A percentile compares a stretch with the other conserved stretches of the same genome.
phyloP scores from a whole-genome alignment of 2,797 vertebrate genomes.

The Gymnoscopelus microlampas region DNA sequence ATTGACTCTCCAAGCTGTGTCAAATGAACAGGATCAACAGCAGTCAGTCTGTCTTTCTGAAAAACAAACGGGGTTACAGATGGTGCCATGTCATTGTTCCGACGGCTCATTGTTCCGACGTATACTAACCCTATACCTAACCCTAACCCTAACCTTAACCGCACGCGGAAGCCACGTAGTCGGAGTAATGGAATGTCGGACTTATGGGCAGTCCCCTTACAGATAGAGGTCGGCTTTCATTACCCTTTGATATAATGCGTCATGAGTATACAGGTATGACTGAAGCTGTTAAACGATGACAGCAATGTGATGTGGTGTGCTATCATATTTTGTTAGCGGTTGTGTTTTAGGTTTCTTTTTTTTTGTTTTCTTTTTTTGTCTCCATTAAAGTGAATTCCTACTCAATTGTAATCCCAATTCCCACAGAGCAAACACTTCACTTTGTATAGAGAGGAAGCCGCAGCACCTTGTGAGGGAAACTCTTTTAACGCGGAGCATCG shows the following conservation, averaged over 20 bases:
- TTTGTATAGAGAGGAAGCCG: constrained; percentile 59
- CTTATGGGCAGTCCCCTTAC: too few relatives aligned
- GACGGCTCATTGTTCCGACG: too few relatives aligned
- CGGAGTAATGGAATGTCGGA: too few relatives aligned
- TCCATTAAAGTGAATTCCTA: constrained; percentile 66
- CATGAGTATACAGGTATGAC: neutral
- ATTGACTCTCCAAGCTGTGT: constrained; percentile 50
- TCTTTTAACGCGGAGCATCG: constrained; percentile 75
- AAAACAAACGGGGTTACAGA: constrained; percentile 20
- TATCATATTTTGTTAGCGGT: constrained; percentile 49
- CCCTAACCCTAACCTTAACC: too few relatives aligned
- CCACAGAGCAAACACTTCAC: constrained; percentile 77
- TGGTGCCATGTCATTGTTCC: too few relatives aligned
- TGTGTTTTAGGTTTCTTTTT: constrained; percentile 40
- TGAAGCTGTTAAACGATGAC: constrained; percentile 35
- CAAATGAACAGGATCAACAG: constrained; percentile 46
- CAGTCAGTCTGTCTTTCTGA: constrained; percentile 14
- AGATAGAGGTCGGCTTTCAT: constrained; percentile 16
- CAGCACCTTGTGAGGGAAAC: constrained; percentile 67
- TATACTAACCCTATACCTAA: too few relatives aligned
- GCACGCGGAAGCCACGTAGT: too few relatives aligned
- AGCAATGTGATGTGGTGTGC: constrained; percentile 27
- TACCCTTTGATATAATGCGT: constrained; percentile 34
- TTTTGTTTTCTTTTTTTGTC: constrained; percentile 36
- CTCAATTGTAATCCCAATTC: constrained; percentile 61